phyloP scores from a whole-genome alignment of 2,888 invertebrate genomes.

The Argynnis bischoffii region DNA sequence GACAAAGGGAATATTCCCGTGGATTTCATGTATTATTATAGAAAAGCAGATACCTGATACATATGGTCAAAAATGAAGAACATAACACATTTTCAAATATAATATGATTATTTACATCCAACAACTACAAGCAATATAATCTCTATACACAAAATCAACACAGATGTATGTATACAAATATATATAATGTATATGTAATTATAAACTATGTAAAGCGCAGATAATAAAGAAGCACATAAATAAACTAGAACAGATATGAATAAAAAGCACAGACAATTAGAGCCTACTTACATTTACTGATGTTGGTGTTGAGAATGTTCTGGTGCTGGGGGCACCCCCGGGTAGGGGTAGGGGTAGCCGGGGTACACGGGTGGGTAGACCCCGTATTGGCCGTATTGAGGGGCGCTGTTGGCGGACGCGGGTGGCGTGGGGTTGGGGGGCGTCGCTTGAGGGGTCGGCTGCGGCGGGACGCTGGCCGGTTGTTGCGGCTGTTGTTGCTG shows the following conservation, averaged over 20 bases:
- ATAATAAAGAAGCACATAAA: slow-evolving; percentile 13
- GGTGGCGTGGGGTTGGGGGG: slow-evolving; percentile 42
- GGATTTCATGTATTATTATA: too few species aligned
- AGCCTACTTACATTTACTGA: slow-evolving; percentile 57
- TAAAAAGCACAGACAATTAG: background rate
- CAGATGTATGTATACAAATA: slow-evolving; percentile 1
- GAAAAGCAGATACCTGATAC: too few species aligned
- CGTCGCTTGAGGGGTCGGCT: slow-evolving; percentile 42
- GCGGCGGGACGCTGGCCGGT: slow-evolving; percentile 42
- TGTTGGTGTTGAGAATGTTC: slow-evolving; percentile 55
- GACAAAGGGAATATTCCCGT: too few species aligned
- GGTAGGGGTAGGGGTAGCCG: slow-evolving; percentile 57
- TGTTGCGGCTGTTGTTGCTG: slow-evolving; percentile 43
- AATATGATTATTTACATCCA: too few species aligned
- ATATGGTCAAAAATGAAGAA: too few species aligned
- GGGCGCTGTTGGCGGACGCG: slow-evolving; percentile 40
- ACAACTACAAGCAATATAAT: background rate
- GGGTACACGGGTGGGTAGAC: slow-evolving; percentile 68
- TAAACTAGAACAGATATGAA: background rate
- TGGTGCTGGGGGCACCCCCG: slow-evolving; percentile 46
- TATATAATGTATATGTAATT: background rate
- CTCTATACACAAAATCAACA: background rate
- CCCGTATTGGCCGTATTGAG: slow-evolving; percentile 62
- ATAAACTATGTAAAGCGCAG: slow-evolving; percentile 23
- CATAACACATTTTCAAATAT: too few species aligned